These are phyloP conservation scores for Trachymyrmex cornetzi DNA, from an alignment of 1,140 invertebrate genomes.

Conservation along the genomic window DNA sequence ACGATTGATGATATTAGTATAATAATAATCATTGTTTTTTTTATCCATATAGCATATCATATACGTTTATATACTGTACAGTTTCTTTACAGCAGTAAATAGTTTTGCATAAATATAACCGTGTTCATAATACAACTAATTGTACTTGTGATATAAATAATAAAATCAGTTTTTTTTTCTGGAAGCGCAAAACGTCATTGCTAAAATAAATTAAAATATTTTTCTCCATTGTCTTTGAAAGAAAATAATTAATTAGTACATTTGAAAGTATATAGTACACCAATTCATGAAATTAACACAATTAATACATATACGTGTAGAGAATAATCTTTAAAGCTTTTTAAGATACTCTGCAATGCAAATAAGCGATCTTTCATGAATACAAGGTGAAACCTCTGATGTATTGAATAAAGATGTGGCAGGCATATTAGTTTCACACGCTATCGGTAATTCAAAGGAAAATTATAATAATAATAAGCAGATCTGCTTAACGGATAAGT, in stretches of 20 bases:
- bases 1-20: conserved; percentile 24
- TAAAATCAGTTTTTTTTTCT: conserved; percentile 36
- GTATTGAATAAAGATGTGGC: background rate
- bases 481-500: background rate
- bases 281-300: background rate
- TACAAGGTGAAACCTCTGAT: background rate
- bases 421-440: background rate
- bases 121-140: conserved; percentile 29
- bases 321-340: background rate
- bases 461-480: background rate
- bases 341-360: background rate
- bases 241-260: background rate
- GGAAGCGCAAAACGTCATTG: conserved; percentile 48
- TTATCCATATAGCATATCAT: background rate
- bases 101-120: conserved; percentile 25
- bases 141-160: conserved; percentile 39
- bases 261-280: background rate
- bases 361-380: background rate
- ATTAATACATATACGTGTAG: background rate
- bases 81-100: background rate
- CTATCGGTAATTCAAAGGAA: conserved; percentile 3
- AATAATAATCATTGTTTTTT: conserved; percentile 2
- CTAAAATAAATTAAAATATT: conserved; percentile 37
- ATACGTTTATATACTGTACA: background rate
- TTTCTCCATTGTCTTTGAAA: background rate